Percentiles rank a stretch among this genome's conserved stretches.
Evolutionary conservation across 1,140 invertebrate species (phyloP).

Genomic region (Caenorhabditis inopinata): DNA sequence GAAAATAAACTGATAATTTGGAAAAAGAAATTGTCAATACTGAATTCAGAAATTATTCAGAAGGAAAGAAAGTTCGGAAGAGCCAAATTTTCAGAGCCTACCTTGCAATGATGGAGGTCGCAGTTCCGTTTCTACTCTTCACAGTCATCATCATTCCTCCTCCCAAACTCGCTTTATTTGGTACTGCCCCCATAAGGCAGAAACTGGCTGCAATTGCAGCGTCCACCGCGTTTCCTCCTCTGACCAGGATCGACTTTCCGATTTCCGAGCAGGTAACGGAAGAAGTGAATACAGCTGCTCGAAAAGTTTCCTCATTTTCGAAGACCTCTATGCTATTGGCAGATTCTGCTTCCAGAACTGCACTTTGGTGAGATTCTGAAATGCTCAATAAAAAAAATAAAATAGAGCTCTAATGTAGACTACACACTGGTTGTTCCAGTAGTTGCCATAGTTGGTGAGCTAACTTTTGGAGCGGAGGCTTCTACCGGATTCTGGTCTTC

Average conservation of each 20-base stretch:
- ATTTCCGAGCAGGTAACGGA: background rate
- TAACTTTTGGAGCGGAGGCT: background rate
- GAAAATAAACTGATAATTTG: too few relatives aligned
- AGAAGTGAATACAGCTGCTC: background rate
- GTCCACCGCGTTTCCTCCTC: background rate
- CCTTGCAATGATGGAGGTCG: background rate
- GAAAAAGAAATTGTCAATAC: too few relatives aligned
- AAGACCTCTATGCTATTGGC: background rate
- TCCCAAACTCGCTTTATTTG: background rate
- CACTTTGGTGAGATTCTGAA: background rate
- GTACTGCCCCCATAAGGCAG: background rate
- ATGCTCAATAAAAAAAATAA: background rate
- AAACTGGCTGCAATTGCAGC: background rate
- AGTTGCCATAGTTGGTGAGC: background rate
- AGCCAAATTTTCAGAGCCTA: background rate
- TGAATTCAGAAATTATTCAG: too few relatives aligned
- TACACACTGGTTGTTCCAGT: background rate
- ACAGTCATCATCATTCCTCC: conserved; percentile 14
- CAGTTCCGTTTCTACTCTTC: background rate
- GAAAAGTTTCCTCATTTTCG: conserved; percentile 1
- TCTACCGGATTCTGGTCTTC: background rate
- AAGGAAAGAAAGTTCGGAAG: too few relatives aligned
- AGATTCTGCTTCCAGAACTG: background rate
- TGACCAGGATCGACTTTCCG: background rate
- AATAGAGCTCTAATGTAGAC: too few relatives aligned